Percentiles rank a stretch among this genome's conserved stretches.
phyloP scores from a whole-genome alignment of 1,140 invertebrate species.

The Heliconius congener region DNA sequence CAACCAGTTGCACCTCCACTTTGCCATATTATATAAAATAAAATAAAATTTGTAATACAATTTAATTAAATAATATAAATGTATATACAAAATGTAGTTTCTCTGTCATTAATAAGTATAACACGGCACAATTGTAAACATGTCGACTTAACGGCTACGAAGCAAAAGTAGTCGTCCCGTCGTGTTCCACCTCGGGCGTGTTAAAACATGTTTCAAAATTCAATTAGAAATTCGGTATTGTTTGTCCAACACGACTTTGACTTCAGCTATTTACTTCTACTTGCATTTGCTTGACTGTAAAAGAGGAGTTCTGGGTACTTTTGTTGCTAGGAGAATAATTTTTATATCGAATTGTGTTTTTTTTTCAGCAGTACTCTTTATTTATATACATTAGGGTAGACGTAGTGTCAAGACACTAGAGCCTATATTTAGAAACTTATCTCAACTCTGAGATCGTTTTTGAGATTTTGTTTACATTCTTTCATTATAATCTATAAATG shows the following conservation, averaged over 20 bases:
- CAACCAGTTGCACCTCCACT: no score
- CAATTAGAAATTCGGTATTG: conserved; percentile 12
- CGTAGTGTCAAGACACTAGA: no score
- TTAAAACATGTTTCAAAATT: conserved; percentile 14
- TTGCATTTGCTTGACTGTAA: conserved; percentile 2
- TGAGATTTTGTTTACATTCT: no score
- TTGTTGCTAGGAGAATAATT: not conserved
- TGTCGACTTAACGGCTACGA: conserved; percentile 6
- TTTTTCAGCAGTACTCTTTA: no score
- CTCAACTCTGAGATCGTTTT: no score
- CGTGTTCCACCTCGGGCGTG: conserved; percentile 6
- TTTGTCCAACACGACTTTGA: conserved; percentile 3
- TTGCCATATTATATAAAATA: no score
- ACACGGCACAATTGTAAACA: conserved; percentile 8
- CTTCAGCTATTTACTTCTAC: conserved; percentile 5
- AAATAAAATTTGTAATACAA: not conserved
- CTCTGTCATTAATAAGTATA: not conserved
- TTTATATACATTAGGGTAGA: no score
- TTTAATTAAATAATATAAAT: not conserved
- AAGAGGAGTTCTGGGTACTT: not conserved
- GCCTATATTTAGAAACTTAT: no score
- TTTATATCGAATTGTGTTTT: not conserved
- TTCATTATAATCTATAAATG: no score
- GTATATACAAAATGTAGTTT: not conserved
- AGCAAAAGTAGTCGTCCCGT: conserved; percentile 8